Evolutionary conservation across 2,888 invertebrate genomes (phyloP).

Genomic region (Junonia oenone): DNA sequence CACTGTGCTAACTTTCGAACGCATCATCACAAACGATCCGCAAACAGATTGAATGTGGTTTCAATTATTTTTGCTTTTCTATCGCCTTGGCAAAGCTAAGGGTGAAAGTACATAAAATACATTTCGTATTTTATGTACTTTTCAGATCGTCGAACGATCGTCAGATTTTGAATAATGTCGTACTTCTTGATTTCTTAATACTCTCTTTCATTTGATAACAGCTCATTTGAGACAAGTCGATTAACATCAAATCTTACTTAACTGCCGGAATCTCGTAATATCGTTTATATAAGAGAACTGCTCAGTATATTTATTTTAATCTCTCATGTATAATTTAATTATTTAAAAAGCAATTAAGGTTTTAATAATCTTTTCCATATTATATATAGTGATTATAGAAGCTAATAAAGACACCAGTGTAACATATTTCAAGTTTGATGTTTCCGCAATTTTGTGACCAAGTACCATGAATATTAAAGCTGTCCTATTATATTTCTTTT

Average conservation of each 20-base stretch:
- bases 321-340: slow-evolving; percentile 12
- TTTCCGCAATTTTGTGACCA: slow-evolving; percentile 18
- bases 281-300: slow-evolving; percentile 19
- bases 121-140: no score
- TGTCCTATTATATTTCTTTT: slow-evolving; percentile 12
- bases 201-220: background rate
- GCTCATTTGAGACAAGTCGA: background rate
- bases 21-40: slow-evolving; percentile 49
- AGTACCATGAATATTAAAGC: slow-evolving; percentile 10
- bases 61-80: slow-evolving; percentile 20
- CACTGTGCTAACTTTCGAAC: slow-evolving; percentile 57
- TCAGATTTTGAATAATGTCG: no score
- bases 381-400: background rate
- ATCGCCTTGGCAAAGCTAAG: background rate
- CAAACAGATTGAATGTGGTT: slow-evolving; percentile 23
- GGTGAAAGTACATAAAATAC: no score
- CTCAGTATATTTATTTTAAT: slow-evolving; percentile 9
- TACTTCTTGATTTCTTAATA: background rate
- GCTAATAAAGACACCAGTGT: background rate
- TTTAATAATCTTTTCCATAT: slow-evolving; percentile 5
- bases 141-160: no score
- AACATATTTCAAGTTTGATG: background rate
- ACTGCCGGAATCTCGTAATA: slow-evolving; percentile 17
- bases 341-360: slow-evolving; percentile 10
- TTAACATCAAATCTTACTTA: slow-evolving; percentile 8